Evolutionary conservation across 2,113 vertebrate genomes (phyloP).

Genomic region (Mesoclemmys tuberculata): DNA sequence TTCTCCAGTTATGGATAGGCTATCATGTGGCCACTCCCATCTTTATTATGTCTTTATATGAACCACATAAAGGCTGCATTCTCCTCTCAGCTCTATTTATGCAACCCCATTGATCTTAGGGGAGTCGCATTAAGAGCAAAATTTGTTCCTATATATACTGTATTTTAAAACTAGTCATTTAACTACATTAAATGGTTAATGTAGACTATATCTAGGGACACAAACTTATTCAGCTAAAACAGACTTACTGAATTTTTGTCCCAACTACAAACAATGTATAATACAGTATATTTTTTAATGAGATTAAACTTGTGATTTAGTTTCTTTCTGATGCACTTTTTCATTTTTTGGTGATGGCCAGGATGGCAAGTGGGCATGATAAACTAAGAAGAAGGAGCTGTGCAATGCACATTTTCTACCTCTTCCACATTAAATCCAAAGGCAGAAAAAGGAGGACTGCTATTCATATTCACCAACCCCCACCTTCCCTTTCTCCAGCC

Average conservation of each 20-base stretch:
- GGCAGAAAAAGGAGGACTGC: background rate
- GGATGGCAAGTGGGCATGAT: background rate
- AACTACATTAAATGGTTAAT: background rate
- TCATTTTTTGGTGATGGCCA: background rate
- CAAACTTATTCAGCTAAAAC: background rate
- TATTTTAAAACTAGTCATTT: background rate
- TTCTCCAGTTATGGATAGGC: rapidly evolving
- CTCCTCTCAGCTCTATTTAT: background rate
- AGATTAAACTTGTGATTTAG: background rate
- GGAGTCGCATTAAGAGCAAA: background rate
- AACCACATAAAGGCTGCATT: rapidly evolving
- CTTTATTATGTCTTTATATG: background rate
- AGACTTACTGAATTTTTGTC: background rate
- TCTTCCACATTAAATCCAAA: background rate
- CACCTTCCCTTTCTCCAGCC: background rate
- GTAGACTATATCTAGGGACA: background rate
- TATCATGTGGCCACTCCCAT: rapidly evolving
- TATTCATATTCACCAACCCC: slow-evolving; percentile 5
- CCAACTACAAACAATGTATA: background rate
- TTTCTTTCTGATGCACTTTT: background rate
- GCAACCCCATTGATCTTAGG: background rate
- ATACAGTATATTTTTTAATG: background rate
- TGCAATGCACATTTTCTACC: background rate
- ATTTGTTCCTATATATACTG: background rate
- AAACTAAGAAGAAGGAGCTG: background rate